These are phyloP conservation scores for Melanargia galathea DNA, from an alignment of 2,888 invertebrate genomes.

Conservation along the genomic window DNA sequence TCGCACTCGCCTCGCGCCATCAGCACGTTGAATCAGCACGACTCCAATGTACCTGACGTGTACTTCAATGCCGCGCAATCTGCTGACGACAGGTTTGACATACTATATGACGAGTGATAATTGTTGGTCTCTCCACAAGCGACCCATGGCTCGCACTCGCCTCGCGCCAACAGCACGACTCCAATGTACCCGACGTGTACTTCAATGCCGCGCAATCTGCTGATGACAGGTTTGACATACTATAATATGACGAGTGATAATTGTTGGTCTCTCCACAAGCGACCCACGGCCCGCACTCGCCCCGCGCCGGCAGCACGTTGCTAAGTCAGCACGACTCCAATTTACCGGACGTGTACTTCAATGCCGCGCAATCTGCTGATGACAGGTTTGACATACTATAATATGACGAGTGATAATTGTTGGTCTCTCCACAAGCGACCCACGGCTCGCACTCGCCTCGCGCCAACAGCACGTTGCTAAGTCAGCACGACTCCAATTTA, in stretches of 20 bases:
- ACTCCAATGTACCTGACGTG: conserved; percentile 72
- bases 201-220: background rate
- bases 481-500: conserved; percentile 72
- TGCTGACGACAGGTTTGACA: conserved; percentile 65
- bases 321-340: conserved; percentile 75
- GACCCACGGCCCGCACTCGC: conserved; percentile 72
- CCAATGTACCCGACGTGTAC: background rate
- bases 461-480: conserved; percentile 73
- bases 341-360: conserved; percentile 73
- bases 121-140: conserved; percentile 63
- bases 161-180: conserved; percentile 59
- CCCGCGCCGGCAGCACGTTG: conserved; percentile 72
- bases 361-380: conserved; percentile 65
- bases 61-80: conserved; percentile 72
- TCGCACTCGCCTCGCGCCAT: too few species aligned
- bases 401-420: conserved; percentile 65
- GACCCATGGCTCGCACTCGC: conserved; percentile 72
- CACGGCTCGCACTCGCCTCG: conserved; percentile 73
- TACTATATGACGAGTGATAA: conserved; percentile 16
- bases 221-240: background rate
- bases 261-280: conserved; percentile 76
- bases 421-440: conserved; percentile 74
- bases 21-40: conserved; percentile 60
- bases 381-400: conserved; percentile 69
- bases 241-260: conserved; percentile 60